A percentile compares a stretch with the other conserved stretches of the same genome.
Conservation (phyloP, 1,140 invertebrate genomes). For the Polyergus mexicanus region DNA sequence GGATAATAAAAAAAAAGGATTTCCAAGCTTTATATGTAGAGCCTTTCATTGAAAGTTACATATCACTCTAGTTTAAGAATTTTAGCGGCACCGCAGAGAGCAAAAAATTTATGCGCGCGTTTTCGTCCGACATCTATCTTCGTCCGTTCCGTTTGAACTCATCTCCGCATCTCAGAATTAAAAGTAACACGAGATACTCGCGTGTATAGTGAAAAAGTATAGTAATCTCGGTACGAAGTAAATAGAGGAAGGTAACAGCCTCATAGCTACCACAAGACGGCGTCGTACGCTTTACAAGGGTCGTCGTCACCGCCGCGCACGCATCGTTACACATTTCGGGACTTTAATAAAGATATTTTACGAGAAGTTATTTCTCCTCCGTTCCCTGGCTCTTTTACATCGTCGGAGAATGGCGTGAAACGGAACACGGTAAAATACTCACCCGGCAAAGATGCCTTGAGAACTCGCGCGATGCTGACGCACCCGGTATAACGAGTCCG, state of each 20-base stretch:
- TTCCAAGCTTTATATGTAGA: not conserved
- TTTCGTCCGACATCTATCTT: conserved; percentile 7
- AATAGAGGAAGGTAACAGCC: not conserved
- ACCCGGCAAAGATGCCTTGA: not conserved
- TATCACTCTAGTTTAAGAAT: conserved; percentile 1
- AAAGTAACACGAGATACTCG: conserved; percentile 16
- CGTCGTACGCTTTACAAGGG: not conserved
- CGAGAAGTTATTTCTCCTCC: not conserved
- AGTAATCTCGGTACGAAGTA: not conserved
- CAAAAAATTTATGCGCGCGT: conserved; percentile 50
- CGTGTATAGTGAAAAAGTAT: not conserved
- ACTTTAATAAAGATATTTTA: conserved; percentile 48
- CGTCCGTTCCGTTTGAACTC: conserved; percentile 43
- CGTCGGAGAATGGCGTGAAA: not conserved
- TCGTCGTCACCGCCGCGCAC: not conserved
- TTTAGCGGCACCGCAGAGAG: not conserved
- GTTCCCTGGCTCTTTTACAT: not conserved
- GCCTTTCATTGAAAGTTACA: conserved; percentile 45
- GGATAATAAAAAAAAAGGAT: conserved; percentile 21
- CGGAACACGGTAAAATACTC: not conserved
- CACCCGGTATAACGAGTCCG: conserved; percentile 19
- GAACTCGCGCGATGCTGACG: not conserved
- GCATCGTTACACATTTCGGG: not conserved
- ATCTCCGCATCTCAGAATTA: conserved; percentile 9
- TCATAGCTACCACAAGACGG: not conserved